Evolutionary conservation across 2,888 invertebrate genomes (phyloP), one percentile per base, ranked within the genome.

Genomic region (Lithophane leautieri): DNA sequence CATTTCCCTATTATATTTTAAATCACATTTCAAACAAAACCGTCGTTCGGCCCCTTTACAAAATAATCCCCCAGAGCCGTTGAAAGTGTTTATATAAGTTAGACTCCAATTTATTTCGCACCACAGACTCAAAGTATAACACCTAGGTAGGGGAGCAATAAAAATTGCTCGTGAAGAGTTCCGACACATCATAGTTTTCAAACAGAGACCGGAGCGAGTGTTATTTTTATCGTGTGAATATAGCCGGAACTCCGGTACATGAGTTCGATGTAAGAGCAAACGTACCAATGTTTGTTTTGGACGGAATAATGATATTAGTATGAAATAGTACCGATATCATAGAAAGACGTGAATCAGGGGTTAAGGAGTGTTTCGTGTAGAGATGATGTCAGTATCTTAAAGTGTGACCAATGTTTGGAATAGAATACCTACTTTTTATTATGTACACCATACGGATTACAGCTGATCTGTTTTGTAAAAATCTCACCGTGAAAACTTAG

Each of bases 21-120:
- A 73, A 73, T 40, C 25, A 50, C 40, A 63, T 25, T 62, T 76
- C 16, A 76, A 76, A 65, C 19, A 62, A 44, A 56, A 63, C 42
- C 19, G 34, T 63, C 28, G 66, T 14, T 58, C 11, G 12, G 7
- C 28, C n/a, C 22, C 14, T 78, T 63, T 63, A 63, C 83, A 58
- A n/a, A 56, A 44, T 71, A 71, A 67, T 67, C 70, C 14, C 4
- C 1, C 4, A 22, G 34, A 82, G 65, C 65, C 22, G 8, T 52
- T 67, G 52, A 70, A 83, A 83, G 44, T 67, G 83, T 80, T 78
- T 56, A 54, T 68, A 54, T 25, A 83, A 78, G 62, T 82, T 70
- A 62, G 56, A 63, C 16, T 58, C 22, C 63, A 78, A 83, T 83
- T 80, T 68, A 79, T 79, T 68, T 70, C 14, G 11, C 19, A 25